Conservation (phyloP, 2,113 vertebrate genomes). For the Sceloporus undulatus region DNA sequence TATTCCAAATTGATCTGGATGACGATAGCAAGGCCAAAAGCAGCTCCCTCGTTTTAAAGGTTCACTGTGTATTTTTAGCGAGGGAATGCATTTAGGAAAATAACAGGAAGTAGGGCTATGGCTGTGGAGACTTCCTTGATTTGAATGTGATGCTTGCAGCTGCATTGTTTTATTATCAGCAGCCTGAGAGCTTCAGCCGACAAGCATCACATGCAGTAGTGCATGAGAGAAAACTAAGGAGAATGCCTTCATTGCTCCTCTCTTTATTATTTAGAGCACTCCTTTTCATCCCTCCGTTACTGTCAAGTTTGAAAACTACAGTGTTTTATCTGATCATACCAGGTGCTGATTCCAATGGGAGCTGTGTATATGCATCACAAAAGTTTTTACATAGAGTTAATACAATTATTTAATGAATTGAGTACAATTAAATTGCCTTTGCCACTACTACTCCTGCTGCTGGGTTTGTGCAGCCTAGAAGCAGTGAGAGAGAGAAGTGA, state of each 20-base stretch:
- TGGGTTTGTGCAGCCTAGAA: not conserved
- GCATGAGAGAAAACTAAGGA: conserved; percentile 42
- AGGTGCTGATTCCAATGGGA: not conserved
- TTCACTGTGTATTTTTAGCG: conserved; percentile 58
- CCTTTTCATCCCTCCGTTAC: conserved; percentile 19
- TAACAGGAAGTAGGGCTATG: conserved; percentile 61
- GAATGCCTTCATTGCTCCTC: conserved; percentile 42
- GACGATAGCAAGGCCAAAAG: conserved; percentile 68
- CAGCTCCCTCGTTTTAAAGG: conserved; percentile 61
- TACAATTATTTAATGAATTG: no score
- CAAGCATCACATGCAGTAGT: conserved; percentile 34
- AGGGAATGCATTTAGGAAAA: conserved; percentile 63
- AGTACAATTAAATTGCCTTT: not conserved
- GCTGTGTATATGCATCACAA: no score
- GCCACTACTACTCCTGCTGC: not conserved
- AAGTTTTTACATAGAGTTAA: no score
- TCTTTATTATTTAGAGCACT: conserved; percentile 53
- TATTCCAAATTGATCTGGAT: conserved; percentile 70
- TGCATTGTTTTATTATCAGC: conserved; percentile 40
- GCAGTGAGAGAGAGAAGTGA: not conserved
- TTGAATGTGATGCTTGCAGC: conserved; percentile 44
- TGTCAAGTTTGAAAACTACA: conserved; percentile 4
- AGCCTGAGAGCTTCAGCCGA: conserved; percentile 41
- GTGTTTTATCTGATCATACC: conserved; percentile 46
- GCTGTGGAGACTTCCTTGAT: conserved; percentile 15